phyloP scores from a whole-genome alignment of 1,140 invertebrate genomes.

The Armadillidium nasatum region DNA sequence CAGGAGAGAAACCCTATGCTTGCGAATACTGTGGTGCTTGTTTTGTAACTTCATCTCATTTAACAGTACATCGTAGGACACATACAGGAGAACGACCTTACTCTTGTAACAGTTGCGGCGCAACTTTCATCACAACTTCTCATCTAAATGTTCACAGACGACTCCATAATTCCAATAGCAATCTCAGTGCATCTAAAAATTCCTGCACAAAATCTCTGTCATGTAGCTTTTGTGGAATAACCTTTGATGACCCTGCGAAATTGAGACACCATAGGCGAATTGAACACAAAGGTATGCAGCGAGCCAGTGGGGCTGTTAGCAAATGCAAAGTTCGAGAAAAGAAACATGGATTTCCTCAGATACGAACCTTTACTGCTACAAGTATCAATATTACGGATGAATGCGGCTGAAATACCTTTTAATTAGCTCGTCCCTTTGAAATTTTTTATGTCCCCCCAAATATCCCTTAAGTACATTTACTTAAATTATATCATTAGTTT shows the following conservation, averaged over 20 bases:
- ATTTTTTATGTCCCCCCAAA: no score
- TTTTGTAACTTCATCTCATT: constrained; percentile 44
- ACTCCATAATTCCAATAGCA: constrained; percentile 26
- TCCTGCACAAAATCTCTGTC: neutral
- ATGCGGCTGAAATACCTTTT: neutral
- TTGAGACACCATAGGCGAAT: neutral
- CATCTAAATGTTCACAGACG: constrained; percentile 42
- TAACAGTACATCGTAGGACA: constrained; percentile 48
- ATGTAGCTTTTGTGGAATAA: neutral
- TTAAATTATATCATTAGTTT: no score
- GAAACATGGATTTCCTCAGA: neutral
- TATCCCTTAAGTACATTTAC: no score
- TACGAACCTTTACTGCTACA: neutral
- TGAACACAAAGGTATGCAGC: neutral
- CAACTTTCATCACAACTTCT: constrained; percentile 43
- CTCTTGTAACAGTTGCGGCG: constrained; percentile 42
- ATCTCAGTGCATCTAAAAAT: neutral
- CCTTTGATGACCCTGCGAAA: neutral
- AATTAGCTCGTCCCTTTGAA: no score
- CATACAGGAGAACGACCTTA: constrained; percentile 64
- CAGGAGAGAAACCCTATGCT: constrained; percentile 90
- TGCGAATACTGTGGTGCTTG: constrained; percentile 51
- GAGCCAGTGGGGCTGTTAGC: neutral
- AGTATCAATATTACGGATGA: neutral
- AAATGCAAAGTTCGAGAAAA: constrained; percentile 3